These are phyloP conservation scores for Drosophila kanekoi DNA, from an alignment of 2,888 invertebrate genomes.

Conservation along the genomic window DNA sequence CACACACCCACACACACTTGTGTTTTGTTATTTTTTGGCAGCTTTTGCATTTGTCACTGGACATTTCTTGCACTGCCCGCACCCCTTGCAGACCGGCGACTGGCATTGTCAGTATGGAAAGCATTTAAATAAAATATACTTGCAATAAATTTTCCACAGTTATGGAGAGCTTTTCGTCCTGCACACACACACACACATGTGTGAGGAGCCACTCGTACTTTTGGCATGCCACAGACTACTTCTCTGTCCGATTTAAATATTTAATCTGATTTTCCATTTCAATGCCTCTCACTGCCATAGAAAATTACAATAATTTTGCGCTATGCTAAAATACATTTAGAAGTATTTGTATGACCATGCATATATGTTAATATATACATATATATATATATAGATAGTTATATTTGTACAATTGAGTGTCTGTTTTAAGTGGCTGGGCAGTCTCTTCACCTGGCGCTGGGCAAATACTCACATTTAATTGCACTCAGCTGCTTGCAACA, in stretches of 20 bases:
- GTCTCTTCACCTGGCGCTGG: slow-evolving; percentile 26
- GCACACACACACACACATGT: slow-evolving; percentile 3
- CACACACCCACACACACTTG: neutral
- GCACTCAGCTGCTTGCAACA: slow-evolving; percentile 43
- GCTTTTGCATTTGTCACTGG: slow-evolving; percentile 41
- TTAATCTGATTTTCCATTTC: slow-evolving; percentile 76
- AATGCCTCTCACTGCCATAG: slow-evolving; percentile 51
- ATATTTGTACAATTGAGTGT: slow-evolving; percentile 21
- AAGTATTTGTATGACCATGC: neutral
- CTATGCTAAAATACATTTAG: slow-evolving; percentile 18
- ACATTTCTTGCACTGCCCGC: slow-evolving; percentile 20
- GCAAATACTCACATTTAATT: slow-evolving; percentile 44
- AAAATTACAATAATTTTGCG: slow-evolving; percentile 60
- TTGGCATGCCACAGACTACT: slow-evolving; percentile 66
- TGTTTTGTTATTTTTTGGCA: slow-evolving; percentile 51
- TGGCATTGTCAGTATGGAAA: slow-evolving; percentile 65
- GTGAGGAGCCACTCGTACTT: slow-evolving; percentile 24
- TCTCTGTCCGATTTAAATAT: slow-evolving; percentile 73
- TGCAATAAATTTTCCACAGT: slow-evolving; percentile 70
- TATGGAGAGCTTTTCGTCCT: slow-evolving; percentile 30
- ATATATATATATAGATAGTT: too few species aligned
- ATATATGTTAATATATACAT: neutral
- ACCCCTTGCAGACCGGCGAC: slow-evolving; percentile 1
- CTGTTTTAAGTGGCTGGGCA: slow-evolving; percentile 42
- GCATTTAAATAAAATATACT: slow-evolving; percentile 76